Conservation (phyloP, 2,888 invertebrate species). For the Lutraria lutraria region DNA sequence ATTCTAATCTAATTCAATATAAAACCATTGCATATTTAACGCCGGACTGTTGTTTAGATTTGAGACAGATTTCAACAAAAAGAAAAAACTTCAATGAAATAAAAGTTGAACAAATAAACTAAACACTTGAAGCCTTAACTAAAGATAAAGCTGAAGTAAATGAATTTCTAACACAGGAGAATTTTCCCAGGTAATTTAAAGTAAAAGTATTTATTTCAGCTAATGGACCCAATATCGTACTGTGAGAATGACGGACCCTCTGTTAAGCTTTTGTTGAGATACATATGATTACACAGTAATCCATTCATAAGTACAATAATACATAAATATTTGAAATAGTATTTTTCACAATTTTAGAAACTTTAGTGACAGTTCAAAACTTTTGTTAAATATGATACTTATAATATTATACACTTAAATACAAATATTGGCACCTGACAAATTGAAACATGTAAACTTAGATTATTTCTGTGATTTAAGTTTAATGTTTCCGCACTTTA, state of each 20-base stretch:
- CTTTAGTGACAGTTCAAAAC: neutral
- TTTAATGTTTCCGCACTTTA: neutral
- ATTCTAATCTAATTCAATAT: slow-evolving; percentile 17
- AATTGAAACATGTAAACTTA: neutral
- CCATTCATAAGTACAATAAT: neutral
- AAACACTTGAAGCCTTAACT: neutral
- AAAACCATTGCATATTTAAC: neutral
- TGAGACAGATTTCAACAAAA: neutral
- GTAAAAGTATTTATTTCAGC: neutral
- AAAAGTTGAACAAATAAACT: slow-evolving; percentile 3
- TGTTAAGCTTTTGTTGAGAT: slow-evolving; percentile 8
- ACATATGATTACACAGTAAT: neutral
- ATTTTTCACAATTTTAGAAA: neutral
- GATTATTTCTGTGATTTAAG: neutral
- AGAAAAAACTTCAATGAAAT: slow-evolving; percentile 8
- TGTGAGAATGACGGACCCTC: neutral
- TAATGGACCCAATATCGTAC: neutral
- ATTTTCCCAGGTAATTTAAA: neutral
- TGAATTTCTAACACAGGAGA: neutral
- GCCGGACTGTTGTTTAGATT: neutral
- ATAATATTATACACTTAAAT: neutral
- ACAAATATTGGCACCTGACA: neutral
- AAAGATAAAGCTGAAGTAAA: neutral
- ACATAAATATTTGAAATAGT: neutral
- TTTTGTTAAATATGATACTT: neutral